These are phyloP conservation scores for Chloebia gouldiae DNA, from an alignment of 2,113 vertebrate species.

Conservation along the genomic window DNA sequence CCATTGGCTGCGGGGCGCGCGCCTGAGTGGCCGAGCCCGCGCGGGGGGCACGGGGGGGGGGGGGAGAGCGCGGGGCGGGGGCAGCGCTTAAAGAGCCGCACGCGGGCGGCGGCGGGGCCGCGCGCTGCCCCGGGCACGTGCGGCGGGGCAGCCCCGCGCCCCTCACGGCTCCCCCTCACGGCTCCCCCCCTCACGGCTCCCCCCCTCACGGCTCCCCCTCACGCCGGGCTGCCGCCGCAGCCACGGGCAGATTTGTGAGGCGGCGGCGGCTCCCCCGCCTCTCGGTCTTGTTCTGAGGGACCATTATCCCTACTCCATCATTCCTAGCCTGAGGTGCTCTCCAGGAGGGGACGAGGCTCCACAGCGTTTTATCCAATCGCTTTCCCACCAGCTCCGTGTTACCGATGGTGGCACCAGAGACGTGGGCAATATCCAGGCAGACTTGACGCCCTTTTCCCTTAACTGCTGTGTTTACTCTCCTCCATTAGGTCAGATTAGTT, in stretches of 20 bases:
- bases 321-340: accelerated
- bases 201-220: too few species aligned
- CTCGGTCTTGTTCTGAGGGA: accelerated
- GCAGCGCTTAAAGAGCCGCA: too few species aligned
- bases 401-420: neutral
- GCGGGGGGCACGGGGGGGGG: neutral
- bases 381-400: neutral
- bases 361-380: neutral
- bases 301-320: neutral
- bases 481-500: neutral
- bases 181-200: too few species aligned
- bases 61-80: too few species aligned
- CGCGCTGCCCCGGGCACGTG: neutral
- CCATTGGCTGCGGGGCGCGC: conserved; percentile 56
- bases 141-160: neutral
- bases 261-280: accelerated
- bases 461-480: neutral
- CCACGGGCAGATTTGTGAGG: neutral
- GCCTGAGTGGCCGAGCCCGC: neutral
- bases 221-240: accelerated
- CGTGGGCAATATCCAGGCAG: conserved; percentile 27
- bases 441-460: neutral
- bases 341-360: neutral
- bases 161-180: too few species aligned
- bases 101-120: too few species aligned